Evolutionary conservation across 2,888 invertebrate species (phyloP), one percentile per base, ranked within the genome.

Genomic region (Phymatocera aterrima): DNA sequence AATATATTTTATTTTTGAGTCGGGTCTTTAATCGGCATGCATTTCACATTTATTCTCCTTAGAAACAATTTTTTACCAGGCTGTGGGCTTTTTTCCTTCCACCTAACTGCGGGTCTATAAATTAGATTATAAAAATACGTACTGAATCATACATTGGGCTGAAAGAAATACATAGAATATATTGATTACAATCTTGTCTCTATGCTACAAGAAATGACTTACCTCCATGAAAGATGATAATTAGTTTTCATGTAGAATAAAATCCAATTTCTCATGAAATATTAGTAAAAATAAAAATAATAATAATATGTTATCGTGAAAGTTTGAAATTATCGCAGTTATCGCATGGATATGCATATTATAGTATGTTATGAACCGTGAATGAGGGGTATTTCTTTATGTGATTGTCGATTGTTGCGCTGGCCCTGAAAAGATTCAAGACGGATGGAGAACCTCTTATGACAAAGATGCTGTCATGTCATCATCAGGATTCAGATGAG

Each of bases 401-500:
- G 85, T 88, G 88, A 86, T 85, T 87, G 87, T 88, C 90, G 87
- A 91, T 91, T 86, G 90, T 89, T 87, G 88, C 89, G 85, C 87
- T 87, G 86, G 88, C 88, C 86, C 87, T 87, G 85, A 85, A 87
- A 90, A 90, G 90, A 87, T 90, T 90, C 89, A 90, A 90, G 89
- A 89, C 87, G 85, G 90, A 90, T 81, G 90, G 89, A 84, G 90
- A 90, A 84, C 84, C 88, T 80, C 90, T 90, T 83, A 85, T 89
- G 83, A 85, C 87, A 85, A 88, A 86, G 84, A 86, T 87, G 83
- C 84, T 87, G 78, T 82, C 86, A 82, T 83, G 83, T 86, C 87
- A 87, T 78, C 84, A 85, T 80, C 90, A 89, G 89, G 90, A 90
- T 86, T 90, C 90, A 83, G 90, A 90, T 84, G 90, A 90, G 87